Percentiles rank a stretch among this genome's conserved stretches.
Conservation (phyloP, 2,888 invertebrate species). For the Pseudanteris insignis region DNA sequence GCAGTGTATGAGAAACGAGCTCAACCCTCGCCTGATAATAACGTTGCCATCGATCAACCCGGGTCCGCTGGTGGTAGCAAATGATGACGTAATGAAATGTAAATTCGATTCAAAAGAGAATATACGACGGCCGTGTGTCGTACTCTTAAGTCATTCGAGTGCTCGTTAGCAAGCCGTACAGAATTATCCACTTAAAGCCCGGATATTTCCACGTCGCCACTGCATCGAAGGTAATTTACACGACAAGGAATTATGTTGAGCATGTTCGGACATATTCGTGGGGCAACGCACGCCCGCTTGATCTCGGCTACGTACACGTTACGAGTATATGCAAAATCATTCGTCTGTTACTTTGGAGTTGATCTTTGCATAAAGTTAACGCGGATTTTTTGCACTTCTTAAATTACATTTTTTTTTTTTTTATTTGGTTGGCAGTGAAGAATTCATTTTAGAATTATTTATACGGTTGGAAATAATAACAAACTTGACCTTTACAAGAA, state of each 20-base stretch:
- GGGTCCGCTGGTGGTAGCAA: constrained; percentile 24
- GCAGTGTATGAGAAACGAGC: constrained; percentile 28
- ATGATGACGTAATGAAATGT: constrained; percentile 46
- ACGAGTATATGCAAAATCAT: no score
- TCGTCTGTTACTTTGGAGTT: no score
- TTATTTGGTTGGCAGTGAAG: no score
- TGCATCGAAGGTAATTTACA: constrained; percentile 35
- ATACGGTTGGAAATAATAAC: no score
- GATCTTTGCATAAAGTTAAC: no score
- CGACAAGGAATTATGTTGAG: constrained; percentile 24
- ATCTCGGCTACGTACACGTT: neutral
- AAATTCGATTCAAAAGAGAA: constrained; percentile 41
- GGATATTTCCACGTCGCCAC: constrained; percentile 26
- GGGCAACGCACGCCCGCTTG: neutral
- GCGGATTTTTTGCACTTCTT: no score
- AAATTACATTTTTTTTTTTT: no score
- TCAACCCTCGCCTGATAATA: constrained; percentile 18
- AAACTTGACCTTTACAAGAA: no score
- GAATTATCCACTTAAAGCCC: constrained; percentile 39
- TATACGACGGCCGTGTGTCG: constrained; percentile 31
- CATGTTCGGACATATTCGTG: constrained; percentile 7
- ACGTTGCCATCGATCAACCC: constrained; percentile 22
- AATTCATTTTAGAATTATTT: no score
- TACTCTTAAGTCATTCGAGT: constrained; percentile 40
- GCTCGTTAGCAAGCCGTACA: constrained; percentile 40